Evolutionary conservation across 2,113 vertebrate species (phyloP), one percentile per base, ranked within the genome.

Genomic region (Otolemur garnettii): DNA sequence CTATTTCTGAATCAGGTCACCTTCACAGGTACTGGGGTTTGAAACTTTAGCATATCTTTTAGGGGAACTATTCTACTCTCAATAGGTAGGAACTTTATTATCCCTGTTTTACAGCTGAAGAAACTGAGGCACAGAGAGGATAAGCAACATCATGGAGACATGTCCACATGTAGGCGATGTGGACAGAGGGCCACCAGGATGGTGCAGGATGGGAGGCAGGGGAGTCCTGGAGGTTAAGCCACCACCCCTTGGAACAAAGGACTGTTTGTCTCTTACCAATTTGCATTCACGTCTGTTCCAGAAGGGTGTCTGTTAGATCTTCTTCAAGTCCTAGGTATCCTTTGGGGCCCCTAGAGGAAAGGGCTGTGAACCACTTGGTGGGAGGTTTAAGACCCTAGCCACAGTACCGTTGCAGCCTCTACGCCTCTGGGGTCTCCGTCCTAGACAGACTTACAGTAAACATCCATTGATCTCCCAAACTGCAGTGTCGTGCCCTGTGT

Each of bases 201-300:
- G 0, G 33, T 5, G 1, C 1, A 5, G 26, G 35, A 30, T 6
- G 4, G 26, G 68, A 64, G 13, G 10, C 6, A 7, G 77, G 77
- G 7, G 7, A 14, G 26, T 14, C 57, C 71, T 30, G 18, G 35
- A 42, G 59, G 60, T 30, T 11, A 50, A 45, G 72, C 64, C 12
- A 17, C 22, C 24, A 26, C 59, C 17, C 30, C 2, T 21, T 2
- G 35, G 45, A 35, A 21, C 55, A 66, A 57, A 90, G 80, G 30
- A 38, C 7, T 38, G 11, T 74, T 26, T 7, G 5, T 26, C 26
- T 21, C 26, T 35, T 45, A 22, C 10, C 33, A 21, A 0, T 19
- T 28, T 66, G 35, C 1, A 0, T 35, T 19, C 21, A 12, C 38
- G 19, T 4, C 33, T 33, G 85, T 57, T 64, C 57, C 57, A 26